Evolutionary conservation across 2,888 invertebrate genomes (phyloP).

Genomic region (Pseudococcus longispinus): DNA sequence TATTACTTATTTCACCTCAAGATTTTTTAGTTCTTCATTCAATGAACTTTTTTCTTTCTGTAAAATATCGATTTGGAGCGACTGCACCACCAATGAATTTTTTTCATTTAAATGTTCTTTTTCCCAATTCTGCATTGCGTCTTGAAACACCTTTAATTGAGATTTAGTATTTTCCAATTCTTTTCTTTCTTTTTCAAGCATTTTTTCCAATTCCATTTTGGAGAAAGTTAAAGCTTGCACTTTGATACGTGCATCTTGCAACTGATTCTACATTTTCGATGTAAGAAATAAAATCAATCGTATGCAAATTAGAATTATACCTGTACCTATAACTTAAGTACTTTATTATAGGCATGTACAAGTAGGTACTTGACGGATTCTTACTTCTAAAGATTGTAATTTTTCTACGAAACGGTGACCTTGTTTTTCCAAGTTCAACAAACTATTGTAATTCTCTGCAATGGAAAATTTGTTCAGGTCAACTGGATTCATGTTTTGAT

Average conservation of each 20-base stretch:
- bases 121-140: background rate
- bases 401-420: background rate
- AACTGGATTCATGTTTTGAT: background rate
- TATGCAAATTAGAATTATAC: background rate
- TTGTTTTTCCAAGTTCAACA: background rate
- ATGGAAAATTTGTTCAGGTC: background rate
- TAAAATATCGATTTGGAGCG: background rate
- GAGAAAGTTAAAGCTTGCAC: background rate
- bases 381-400: background rate
- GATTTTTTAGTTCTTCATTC: background rate
- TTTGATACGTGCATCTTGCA: background rate
- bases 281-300: background rate
- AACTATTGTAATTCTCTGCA: background rate
- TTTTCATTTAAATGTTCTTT: background rate
- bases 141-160: slow-evolving; percentile 3
- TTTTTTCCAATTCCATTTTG: slow-evolving; percentile 13
- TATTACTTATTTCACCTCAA: background rate
- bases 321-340: no score
- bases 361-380: background rate
- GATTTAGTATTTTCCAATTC: background rate
- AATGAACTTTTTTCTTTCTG: background rate
- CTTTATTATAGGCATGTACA: no score
- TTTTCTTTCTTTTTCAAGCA: background rate
- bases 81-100: background rate
- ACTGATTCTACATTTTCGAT: background rate